These are phyloP conservation scores for Arion vulgaris DNA, from an alignment of 1,140 invertebrate species.

Conservation along the genomic window DNA sequence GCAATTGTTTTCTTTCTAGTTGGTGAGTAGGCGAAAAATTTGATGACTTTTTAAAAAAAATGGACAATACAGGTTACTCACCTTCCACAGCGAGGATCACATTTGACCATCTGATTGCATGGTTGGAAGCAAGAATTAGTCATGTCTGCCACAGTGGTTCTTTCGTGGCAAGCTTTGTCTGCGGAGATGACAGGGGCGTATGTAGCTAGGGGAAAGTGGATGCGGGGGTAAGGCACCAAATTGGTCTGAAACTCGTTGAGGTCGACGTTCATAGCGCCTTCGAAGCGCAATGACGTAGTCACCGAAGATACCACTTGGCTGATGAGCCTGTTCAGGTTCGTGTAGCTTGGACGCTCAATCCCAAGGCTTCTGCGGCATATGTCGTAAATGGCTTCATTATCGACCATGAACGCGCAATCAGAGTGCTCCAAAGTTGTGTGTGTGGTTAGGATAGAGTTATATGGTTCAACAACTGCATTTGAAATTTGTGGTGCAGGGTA, in stretches of 20 bases:
- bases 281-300: constrained; percentile 69
- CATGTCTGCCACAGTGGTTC: constrained; percentile 76
- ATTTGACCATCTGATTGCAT: constrained; percentile 93
- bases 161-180: constrained; percentile 88
- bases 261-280: constrained; percentile 63
- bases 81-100: constrained; percentile 91
- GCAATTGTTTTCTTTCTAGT: too few species aligned
- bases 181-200: constrained; percentile 82
- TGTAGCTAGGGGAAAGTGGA: not conserved
- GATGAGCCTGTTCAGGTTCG: constrained; percentile 67
- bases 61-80: too few species aligned
- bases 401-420: constrained; percentile 64
- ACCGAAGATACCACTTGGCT: constrained; percentile 50
- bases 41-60: too few species aligned
- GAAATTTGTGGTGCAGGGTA: constrained; percentile 86
- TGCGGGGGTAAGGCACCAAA: constrained; percentile 76
- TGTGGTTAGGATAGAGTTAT: constrained; percentile 62
- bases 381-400: constrained; percentile 37
- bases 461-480: constrained; percentile 64
- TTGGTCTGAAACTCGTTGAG: constrained; percentile 79
- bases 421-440: constrained; percentile 56
- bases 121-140: constrained; percentile 89
- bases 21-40: too few species aligned
- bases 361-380: constrained; percentile 79
- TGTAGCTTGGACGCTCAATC: constrained; percentile 78